Evolutionary conservation across 2,113 vertebrate genomes (phyloP), one percentile per base, ranked within the genome.

Genomic region (Microtus oregoni): DNA sequence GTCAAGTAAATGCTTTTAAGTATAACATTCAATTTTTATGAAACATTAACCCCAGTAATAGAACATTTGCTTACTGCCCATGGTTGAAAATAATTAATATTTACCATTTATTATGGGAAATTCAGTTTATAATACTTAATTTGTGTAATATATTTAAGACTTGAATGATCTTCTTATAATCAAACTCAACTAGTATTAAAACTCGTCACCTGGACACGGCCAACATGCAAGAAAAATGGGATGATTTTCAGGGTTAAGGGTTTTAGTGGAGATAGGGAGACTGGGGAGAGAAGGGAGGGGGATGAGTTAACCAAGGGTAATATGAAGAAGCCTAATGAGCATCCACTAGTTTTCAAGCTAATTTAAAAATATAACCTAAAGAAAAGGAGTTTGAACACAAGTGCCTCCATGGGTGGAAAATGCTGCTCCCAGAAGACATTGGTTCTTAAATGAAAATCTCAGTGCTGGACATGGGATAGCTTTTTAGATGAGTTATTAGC

Each of bases 61-160:
- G 61, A 86, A 67, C 12, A n/a, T 20, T 83, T 81, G 32, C 20
- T 78, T 81, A 52, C 4, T 88, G 78, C 19, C 0, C 50, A 55
- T 65, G 47, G 82, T 81, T 76, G 28, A 19, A 96, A 95, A 75
- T 38, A 73, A 41, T 65, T 3, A 65, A 47, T 61, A 78, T 47
- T 70, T 68, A 79, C 38, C 70, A 58, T 61, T 81, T 87, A 72
- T 65, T 81, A 63, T 20, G 61, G 14, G 15, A 96, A 58, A 75
- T 47, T 73, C 88, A 67, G 50, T 76, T 55, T 73, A 17, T 50
- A 65, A 90, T 82, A 87, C 58, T 76, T 76, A 82, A 91, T 24
- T 94, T 81, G 14, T 58, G 10, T 35, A 61, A 73, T 47, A 89
- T 72, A 73, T 73, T 83, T 81, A 79, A 95, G 41, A 93, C 7